Conservation (phyloP, 64 coral and sea anemone genomes). For the Pocillopora damicornis region DNA sequence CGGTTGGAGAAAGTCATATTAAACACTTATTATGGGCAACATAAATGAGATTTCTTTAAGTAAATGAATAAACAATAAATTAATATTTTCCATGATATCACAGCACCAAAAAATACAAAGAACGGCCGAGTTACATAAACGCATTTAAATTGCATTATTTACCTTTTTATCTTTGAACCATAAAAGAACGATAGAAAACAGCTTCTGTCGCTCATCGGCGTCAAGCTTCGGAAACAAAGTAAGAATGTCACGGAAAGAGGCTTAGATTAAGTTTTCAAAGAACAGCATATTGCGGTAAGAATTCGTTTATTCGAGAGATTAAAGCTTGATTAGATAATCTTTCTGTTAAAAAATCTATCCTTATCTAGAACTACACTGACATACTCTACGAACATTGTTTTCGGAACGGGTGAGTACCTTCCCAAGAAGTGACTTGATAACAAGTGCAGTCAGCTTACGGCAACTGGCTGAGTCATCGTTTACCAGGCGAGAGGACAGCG, state of each 20-base stretch:
- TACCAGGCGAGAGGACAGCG: conserved; percentile 77
- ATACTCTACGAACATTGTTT: not conserved
- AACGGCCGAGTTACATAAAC: not conserved
- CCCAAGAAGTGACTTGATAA: conserved; percentile 72
- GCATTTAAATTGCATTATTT: not conserved
- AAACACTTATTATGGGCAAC: not conserved
- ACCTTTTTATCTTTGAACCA: conserved; percentile 90
- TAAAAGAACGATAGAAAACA: conserved; percentile 74
- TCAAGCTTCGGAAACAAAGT: conserved; percentile 59
- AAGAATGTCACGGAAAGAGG: not conserved
- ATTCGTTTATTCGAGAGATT: too few species aligned
- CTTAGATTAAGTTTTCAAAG: too few species aligned
- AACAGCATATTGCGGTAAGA: too few species aligned
- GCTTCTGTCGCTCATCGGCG: conserved; percentile 74
- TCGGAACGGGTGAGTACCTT: conserved; percentile 42
- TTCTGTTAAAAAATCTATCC: too few species aligned
- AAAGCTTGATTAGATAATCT: too few species aligned
- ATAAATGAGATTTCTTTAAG: not conserved
- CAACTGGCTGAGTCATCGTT: conserved; percentile 89
- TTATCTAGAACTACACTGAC: too few species aligned
- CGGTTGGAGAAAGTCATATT: not conserved
- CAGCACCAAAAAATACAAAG: not conserved
- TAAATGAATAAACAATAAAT: too few species aligned
- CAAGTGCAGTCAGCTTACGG: conserved; percentile 76
- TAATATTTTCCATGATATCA: too few species aligned